Percentiles rank a stretch among this genome's conserved stretches.
Conservation (phyloP, 2,113 vertebrate genomes). For the Talpa occidentalis region DNA sequence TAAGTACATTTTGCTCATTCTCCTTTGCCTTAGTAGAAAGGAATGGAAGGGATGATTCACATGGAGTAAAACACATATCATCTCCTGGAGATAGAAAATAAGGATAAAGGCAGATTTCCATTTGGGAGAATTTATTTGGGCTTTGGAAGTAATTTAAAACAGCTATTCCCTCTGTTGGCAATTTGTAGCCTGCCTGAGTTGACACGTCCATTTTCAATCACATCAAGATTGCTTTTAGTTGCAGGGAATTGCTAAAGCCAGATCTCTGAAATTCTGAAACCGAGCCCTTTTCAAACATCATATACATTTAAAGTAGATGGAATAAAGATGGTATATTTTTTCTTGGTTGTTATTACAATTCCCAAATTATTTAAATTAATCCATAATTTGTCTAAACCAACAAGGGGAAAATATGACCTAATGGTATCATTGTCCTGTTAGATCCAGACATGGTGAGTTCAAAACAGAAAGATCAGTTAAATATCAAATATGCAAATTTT, state of each 20-base stretch:
- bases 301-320: neutral
- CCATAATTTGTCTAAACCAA: neutral
- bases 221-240: constrained; percentile 62
- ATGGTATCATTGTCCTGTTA: neutral
- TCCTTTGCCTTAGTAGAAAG: constrained; percentile 47
- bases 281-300: constrained; percentile 14
- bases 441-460: neutral
- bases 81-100: constrained; percentile 71
- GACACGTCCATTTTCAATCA: constrained; percentile 60
- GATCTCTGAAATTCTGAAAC: neutral
- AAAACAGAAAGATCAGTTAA: neutral
- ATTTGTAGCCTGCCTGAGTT: constrained; percentile 56
- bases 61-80: constrained; percentile 77
- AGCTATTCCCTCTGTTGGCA: constrained; percentile 50
- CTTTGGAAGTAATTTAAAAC: constrained; percentile 75
- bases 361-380: neutral
- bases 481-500: neutral
- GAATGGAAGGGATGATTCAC: constrained; percentile 67
- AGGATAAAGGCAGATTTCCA: constrained; percentile 75
- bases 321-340: constrained; percentile 13
- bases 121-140: constrained; percentile 67
- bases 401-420: neutral
- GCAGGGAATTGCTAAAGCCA: neutral
- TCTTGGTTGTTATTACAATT: neutral
- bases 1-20: neutral